Evolutionary conservation across 2,888 invertebrate genomes (phyloP).

Genomic region (Archaeoteleia sp.): DNA sequence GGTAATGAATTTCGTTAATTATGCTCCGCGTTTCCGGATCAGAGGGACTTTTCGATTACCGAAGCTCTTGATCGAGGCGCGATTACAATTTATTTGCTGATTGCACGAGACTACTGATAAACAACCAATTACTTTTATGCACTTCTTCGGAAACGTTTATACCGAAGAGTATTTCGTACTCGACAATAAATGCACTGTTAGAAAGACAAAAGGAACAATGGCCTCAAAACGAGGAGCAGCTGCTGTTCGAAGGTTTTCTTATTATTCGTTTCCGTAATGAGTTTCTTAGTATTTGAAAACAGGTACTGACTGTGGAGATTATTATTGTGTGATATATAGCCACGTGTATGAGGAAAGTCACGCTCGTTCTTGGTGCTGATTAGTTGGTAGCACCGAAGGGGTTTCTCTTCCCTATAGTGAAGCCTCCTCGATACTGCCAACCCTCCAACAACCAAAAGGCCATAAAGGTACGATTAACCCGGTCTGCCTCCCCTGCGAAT

Average conservation of each 20-base stretch:
- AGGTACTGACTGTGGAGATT: constrained; percentile 28
- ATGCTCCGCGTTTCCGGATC: constrained; percentile 62
- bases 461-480: constrained; percentile 70
- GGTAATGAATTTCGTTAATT: constrained; percentile 74
- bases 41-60: constrained; percentile 51
- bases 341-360: constrained; percentile 28
- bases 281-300: constrained; percentile 14
- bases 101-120: constrained; percentile 45
- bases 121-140: constrained; percentile 30
- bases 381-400: constrained; percentile 67
- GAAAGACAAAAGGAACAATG: neutral
- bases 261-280: constrained; percentile 27
- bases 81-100: constrained; percentile 50
- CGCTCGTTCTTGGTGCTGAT: constrained; percentile 67
- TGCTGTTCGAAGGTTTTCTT: constrained; percentile 20
- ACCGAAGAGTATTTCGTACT: neutral
- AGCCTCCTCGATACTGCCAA: constrained; percentile 63
- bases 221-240: neutral
- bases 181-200: too few relatives aligned
- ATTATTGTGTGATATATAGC: constrained; percentile 17
- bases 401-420: constrained; percentile 65
- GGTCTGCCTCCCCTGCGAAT: constrained; percentile 60
- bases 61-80: constrained; percentile 43
- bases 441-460: constrained; percentile 59
- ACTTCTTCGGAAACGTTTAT: constrained; percentile 24